phyloP scores from a whole-genome alignment of 2,888 invertebrate genomes.

The Eupithecia pulchellata region DNA sequence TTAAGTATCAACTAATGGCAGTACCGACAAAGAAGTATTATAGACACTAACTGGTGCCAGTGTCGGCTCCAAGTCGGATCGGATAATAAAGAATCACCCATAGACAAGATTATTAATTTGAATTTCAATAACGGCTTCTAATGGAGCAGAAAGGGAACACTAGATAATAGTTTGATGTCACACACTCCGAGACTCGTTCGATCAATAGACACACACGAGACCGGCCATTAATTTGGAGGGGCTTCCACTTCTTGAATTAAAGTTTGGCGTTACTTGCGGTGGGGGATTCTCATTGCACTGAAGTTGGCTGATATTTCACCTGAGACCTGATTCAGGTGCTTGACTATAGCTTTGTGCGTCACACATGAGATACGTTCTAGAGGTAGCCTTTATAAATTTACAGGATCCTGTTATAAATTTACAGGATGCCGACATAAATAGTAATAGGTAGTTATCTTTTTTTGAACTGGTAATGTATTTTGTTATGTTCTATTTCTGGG shows the following conservation, averaged over 20 bases:
- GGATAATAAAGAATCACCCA: not conserved
- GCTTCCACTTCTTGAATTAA: constrained; percentile 78
- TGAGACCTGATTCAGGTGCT: no score
- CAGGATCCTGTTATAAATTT: no score
- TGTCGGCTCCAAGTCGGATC: not conserved
- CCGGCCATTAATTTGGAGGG: constrained; percentile 70
- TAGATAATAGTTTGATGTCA: constrained; percentile 38
- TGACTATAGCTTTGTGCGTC: no score
- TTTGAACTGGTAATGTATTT: no score
- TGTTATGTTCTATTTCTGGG: no score
- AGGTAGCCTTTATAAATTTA: no score
- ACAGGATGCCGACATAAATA: no score
- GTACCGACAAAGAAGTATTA: no score
- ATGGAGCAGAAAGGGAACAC: constrained; percentile 10
- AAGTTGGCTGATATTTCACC: not conserved
- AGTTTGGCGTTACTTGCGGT: not conserved
- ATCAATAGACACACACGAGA: constrained; percentile 68
- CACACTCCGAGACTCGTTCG: constrained; percentile 50
- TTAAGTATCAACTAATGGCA: no score
- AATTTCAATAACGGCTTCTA: constrained; percentile 22
- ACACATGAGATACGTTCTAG: no score
- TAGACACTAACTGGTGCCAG: no score
- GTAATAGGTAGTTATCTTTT: no score
- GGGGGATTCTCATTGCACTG: not conserved
- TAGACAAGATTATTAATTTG: constrained; percentile 2